Evolutionary conservation across 2,888 invertebrate genomes (phyloP), one percentile per base, ranked within the genome.

Genomic region (Dromius quadrimaculatus): DNA sequence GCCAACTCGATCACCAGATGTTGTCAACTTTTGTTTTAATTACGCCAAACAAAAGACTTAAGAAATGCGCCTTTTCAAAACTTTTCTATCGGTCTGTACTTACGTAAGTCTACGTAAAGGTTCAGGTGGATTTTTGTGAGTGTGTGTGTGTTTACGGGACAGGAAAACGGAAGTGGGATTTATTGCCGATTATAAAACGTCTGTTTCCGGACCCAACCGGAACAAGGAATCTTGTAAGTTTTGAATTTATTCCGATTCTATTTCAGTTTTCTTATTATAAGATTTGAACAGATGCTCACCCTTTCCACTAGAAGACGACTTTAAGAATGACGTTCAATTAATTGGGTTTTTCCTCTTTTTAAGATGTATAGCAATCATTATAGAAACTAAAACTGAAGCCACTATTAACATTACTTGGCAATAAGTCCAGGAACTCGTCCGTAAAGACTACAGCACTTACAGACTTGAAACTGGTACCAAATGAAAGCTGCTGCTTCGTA

Each of bases 1-100:
- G 72, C 19, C 47, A 54, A 23, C 50, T 23, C 50, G 50, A 74
- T 75, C 78, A 77, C 79, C 80, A 79, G 79, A 79, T 79, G 80
- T 79, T 79, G 80, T 79, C 80, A 80, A 80, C 80, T 80, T 81
- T 81, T 80, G 80, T 80, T 81, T 81, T 81, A 81, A 81, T 81
- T 80, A 80, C 76, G 70, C 41, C 80, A 76, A 79, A 81, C 80
- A 80, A 80, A 80, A 78, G 76, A 76, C 77, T 78, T 76, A 79
- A 79, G 79, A 79, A 70, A 80, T 59, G 59, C 54, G 54, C 45
- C 36, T 22, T 41, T 32, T 65, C 54, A 11, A 19, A 34, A 62
- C 61, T 61, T 45, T 69, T 69, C 43, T 34, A 64, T 15, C 15
- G n/a, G 22, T 6, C 47, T 41, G 47, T 23, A 62, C 71, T 63